Evolutionary conservation across 2,113 vertebrate genomes (phyloP).

Genomic region (Motacilla alba): DNA sequence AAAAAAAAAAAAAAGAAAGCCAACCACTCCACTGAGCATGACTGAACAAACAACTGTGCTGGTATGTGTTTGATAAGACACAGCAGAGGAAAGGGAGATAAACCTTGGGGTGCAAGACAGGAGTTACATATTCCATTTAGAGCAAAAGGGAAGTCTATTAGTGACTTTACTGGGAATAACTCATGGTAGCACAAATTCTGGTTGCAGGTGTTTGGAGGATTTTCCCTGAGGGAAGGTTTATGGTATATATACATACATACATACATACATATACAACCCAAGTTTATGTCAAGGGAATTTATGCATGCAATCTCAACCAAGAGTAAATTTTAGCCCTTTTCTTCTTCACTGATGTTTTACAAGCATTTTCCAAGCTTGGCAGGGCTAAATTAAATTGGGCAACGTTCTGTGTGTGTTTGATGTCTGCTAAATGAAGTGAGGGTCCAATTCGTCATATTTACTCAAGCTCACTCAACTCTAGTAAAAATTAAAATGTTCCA

Average conservation of each 20-base stretch:
- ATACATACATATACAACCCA: neutral
- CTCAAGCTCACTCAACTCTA: slow-evolving; percentile 66
- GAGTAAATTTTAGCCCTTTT: slow-evolving; percentile 52
- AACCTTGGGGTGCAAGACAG: neutral
- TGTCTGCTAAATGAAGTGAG: slow-evolving; percentile 68
- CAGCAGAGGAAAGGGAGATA: slow-evolving; percentile 3
- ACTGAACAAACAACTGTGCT: slow-evolving; percentile 16
- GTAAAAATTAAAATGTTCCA: slow-evolving; percentile 72
- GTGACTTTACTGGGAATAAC: neutral
- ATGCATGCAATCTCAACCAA: neutral
- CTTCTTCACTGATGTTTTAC: slow-evolving; percentile 30
- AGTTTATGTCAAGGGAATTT: slow-evolving; percentile 16
- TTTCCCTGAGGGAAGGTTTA: neutral
- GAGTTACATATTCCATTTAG: neutral
- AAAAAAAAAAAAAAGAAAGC: neutral
- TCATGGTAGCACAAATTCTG: neutral
- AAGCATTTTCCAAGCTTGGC: slow-evolving; percentile 41
- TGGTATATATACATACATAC: neutral
- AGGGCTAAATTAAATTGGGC: slow-evolving; percentile 66
- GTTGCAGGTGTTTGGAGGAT: neutral
- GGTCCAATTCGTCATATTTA: slow-evolving; percentile 66
- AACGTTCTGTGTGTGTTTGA: slow-evolving; percentile 61
- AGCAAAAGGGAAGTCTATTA: neutral
- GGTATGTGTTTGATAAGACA: slow-evolving; percentile 48
- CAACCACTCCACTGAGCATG: slow-evolving; percentile 32